Conservation (phyloP, 2,797 vertebrate species). For the Enoplosus armatus region DNA sequence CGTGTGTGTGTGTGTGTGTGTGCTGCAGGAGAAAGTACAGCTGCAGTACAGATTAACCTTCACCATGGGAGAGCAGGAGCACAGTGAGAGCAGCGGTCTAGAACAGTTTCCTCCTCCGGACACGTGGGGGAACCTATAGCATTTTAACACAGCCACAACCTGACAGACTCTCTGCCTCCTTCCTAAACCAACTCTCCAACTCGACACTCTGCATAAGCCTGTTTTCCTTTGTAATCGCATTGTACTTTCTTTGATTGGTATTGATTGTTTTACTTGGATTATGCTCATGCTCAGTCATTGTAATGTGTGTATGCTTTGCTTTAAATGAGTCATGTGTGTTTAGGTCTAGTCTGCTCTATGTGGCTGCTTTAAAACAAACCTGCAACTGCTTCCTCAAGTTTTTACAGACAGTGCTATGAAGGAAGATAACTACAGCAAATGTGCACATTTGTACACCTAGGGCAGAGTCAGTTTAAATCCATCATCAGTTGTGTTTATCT, state of each 20-base stretch:
- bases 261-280: constrained; percentile 46
- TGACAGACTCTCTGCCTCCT: constrained; percentile 72
- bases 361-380: constrained; percentile 54
- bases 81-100: constrained; percentile 93
- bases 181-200: constrained; percentile 37
- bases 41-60: constrained; percentile 96
- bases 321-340: constrained; percentile 42
- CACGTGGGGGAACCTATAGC: constrained; percentile 95
- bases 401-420: constrained; percentile 11
- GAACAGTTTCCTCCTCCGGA: constrained; percentile 95
- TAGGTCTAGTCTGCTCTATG: constrained; percentile 64
- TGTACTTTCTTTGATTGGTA: constrained; percentile 56
- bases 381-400: constrained; percentile 32
- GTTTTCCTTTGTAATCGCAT: constrained; percentile 52
- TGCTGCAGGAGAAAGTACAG: constrained; percentile 92
- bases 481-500: constrained; percentile 21
- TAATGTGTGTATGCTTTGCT: constrained; percentile 64
- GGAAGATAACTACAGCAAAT: constrained; percentile 20
- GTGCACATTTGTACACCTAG: constrained; percentile 15
- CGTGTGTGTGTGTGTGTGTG: constrained; percentile 26
- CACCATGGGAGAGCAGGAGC: constrained; percentile 92
- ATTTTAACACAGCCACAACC: constrained; percentile 40
- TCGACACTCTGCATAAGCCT: constrained; percentile 47
- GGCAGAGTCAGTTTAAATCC: constrained; percentile 13
- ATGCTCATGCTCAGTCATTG: constrained; percentile 47